Evolutionary conservation across 2,113 vertebrate species (phyloP).

Genomic region (Corynorhinus townsendii): DNA sequence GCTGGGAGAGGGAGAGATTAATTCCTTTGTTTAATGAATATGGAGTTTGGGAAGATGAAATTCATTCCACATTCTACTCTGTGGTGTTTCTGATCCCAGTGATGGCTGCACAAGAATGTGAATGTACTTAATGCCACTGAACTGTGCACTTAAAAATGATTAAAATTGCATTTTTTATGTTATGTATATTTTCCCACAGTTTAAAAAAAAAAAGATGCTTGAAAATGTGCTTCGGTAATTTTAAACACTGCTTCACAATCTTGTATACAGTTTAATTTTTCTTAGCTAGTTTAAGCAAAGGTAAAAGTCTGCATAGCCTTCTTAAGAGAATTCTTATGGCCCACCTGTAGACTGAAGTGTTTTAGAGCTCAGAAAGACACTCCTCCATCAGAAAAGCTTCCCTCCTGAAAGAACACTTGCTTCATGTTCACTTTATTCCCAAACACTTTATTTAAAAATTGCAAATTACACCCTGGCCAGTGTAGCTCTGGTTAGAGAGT

Average conservation of each 20-base stretch:
- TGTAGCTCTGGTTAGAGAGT: no score
- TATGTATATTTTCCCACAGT: background rate
- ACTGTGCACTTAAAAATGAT: background rate
- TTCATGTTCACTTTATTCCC: background rate
- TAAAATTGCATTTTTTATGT: background rate
- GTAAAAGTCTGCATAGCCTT: background rate
- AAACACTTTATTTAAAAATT: slow-evolving; percentile 18
- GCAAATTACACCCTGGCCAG: background rate
- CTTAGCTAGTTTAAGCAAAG: background rate
- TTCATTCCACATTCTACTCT: background rate
- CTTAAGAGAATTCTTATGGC: background rate
- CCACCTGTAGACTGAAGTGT: background rate
- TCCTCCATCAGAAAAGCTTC: background rate
- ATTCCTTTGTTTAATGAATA: background rate
- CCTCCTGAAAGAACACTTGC: background rate
- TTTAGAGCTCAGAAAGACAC: background rate
- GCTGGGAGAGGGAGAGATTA: background rate
- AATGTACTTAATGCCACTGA: background rate
- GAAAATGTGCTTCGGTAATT: background rate
- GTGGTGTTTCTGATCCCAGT: background rate
- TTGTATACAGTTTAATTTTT: background rate
- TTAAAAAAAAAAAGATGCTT: background rate
- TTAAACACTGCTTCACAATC: background rate
- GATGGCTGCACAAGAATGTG: background rate
- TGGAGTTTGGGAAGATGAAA: background rate